Conservation (phyloP, 2,113 vertebrate species). For the Hippocampus abdominalis region DNA sequence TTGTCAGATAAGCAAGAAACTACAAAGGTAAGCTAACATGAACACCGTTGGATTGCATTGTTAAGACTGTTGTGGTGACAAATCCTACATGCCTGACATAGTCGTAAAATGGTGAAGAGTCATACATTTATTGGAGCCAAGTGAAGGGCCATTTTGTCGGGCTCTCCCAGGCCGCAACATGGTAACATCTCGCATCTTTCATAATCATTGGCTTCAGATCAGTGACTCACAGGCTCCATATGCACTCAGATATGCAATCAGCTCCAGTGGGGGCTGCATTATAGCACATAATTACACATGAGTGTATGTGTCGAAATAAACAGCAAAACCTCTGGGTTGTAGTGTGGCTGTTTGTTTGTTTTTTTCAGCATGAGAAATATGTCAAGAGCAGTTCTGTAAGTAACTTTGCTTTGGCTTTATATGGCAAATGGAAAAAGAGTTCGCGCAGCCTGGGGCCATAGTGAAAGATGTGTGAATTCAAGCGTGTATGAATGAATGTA, state of each 20-base stretch:
- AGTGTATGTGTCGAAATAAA: conserved; percentile 58
- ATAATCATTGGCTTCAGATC: conserved; percentile 2
- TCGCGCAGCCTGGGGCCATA: conserved; percentile 1
- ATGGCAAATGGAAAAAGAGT: conserved; percentile 4
- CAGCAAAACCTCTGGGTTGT: conserved; percentile 14
- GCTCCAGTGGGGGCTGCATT: conserved; percentile 16
- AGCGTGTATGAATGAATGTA: not conserved
- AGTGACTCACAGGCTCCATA: conserved; percentile 5
- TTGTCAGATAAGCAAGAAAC: too few species aligned
- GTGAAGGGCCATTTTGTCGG: conserved; percentile 9
- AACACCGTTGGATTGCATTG: not conserved
- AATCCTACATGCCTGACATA: conserved; percentile 1
- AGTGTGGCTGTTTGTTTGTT: conserved; percentile 22
- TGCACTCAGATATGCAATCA: not conserved
- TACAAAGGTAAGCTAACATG: not conserved
- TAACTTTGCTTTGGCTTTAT: not conserved
- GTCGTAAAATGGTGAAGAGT: too few species aligned
- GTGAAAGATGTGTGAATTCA: conserved; percentile 7
- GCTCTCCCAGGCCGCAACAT: conserved; percentile 9
- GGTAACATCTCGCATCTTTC: conserved; percentile 5
- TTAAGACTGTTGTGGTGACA: conserved; percentile 17
- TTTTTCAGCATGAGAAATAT: not conserved
- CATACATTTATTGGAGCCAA: not conserved
- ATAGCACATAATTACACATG: conserved; percentile 22
- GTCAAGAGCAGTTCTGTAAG: not conserved